Percentiles rank a stretch among this genome's conserved stretches.
Conservation (phyloP, 1,140 invertebrate genomes). For the Stenopsyche tienmushanensis region DNA sequence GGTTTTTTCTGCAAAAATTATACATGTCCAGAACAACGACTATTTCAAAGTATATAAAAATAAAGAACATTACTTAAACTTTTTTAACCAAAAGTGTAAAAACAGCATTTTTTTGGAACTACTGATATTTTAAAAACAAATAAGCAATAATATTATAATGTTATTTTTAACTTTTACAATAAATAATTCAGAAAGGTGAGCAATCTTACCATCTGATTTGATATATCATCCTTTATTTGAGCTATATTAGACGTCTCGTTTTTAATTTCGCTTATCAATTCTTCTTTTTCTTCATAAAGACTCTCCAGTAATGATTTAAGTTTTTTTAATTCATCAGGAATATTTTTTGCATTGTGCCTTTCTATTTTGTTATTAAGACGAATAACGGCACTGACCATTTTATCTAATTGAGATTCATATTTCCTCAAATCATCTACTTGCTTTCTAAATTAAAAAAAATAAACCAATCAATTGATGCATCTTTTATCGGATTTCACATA, state of each 20-base stretch:
- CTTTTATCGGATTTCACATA: no score
- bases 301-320: slow-evolving; percentile 54
- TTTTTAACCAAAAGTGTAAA: no score
- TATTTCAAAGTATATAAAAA: no score
- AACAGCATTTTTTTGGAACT: no score
- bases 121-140: no score
- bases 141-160: no score
- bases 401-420: slow-evolving; percentile 49
- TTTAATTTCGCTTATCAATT: slow-evolving; percentile 48
- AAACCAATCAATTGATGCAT: neutral
- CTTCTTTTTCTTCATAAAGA: slow-evolving; percentile 58
- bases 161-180: no score
- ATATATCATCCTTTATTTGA: slow-evolving; percentile 64
- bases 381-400: slow-evolving; percentile 47
- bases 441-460: slow-evolving; percentile 40
- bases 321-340: slow-evolving; percentile 49
- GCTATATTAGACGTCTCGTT: slow-evolving; percentile 52
- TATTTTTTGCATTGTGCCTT: slow-evolving; percentile 50
- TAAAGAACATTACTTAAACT: no score
- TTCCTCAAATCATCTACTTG: slow-evolving; percentile 48
- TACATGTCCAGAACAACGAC: no score
- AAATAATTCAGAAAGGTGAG: no score
- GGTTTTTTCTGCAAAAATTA: no score
- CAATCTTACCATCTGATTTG: slow-evolving; percentile 63
- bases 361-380: slow-evolving; percentile 49